Base-by-base conservation (phyloP, 2,888 invertebrate species). In the Synergus itoensis region DNA sequence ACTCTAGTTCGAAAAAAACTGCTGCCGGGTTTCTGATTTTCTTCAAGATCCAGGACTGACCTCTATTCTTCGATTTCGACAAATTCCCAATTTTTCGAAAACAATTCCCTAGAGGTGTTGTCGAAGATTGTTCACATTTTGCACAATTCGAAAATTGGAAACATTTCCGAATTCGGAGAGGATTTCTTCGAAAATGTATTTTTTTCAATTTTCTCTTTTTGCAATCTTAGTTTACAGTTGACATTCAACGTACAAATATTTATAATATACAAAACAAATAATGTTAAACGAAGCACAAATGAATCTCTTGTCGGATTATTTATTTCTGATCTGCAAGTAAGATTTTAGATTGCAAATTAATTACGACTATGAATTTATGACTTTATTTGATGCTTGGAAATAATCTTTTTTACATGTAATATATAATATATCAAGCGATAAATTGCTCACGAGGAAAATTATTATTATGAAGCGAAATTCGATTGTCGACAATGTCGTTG, bases 381-480 rank as follows among this genome's bases (percentile, higher is more conserved):
- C 9, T 69, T 48, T 53, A 18, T 57, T 40, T 9, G 53, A 57
- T 36, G 53, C 73, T 73, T 73, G n/a, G 69, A 73, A 73, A 40
- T 53, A 73, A 73, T 53, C 73, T 73, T 73, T 73, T 73, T 73
- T 73, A 73, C 53, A 73, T 73, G 73, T 73, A 73, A 73, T 73
- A 73, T 45, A 67, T 67, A 67, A 45, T 67, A 67, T 73, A 73
- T 73, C 36, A 48, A 28, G 53, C 48, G 48, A 53, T 73, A 57
- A 73, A 53, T 53, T 73, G 73, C 73, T 73, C 73, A 73, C 53
- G 18, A 73, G 53, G n/a, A 73, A 53, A 73, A 53, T 73, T 53
- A 73, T 69, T 69, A 69, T 73, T 73, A 53, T 57, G 73, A n/a
- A 53, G 73, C 53, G 53, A 73, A 73, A 53, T 18, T 73, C 18